Conservation (phyloP, 2,888 invertebrate species). For the Caenorhabditis sinica region DNA sequence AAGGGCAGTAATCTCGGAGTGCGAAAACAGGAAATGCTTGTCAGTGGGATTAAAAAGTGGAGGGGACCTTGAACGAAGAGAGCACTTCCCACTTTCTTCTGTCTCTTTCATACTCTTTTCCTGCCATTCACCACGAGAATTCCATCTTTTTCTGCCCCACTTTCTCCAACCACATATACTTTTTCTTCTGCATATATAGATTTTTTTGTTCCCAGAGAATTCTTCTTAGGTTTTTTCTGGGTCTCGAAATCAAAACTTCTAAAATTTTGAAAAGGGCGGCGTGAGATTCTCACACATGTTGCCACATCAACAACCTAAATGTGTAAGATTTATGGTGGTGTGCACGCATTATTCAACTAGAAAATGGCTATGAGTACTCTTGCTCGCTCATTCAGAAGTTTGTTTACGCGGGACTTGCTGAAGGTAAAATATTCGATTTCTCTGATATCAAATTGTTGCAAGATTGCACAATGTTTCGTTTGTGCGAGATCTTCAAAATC, state of each 20-base stretch:
- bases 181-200: not conserved
- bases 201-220: not conserved
- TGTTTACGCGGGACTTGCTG: slow-evolving; percentile 35
- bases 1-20: slow-evolving; percentile 29
- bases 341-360: not conserved
- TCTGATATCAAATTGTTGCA: not conserved
- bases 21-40: slow-evolving; percentile 44
- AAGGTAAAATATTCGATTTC: slow-evolving; percentile 23
- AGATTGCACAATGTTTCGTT: not conserved
- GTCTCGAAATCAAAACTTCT: not conserved
- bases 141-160: slow-evolving; percentile 4
- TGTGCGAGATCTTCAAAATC: not conserved
- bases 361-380: slow-evolving; percentile 11
- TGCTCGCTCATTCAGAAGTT: slow-evolving; percentile 29
- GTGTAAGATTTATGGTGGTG: not conserved
- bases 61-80: slow-evolving; percentile 24
- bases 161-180: slow-evolving; percentile 13
- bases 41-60: slow-evolving; percentile 46
- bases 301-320: slow-evolving; percentile 1
- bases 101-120: slow-evolving; percentile 2
- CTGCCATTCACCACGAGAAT: slow-evolving; percentile 21
- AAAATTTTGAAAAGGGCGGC: not conserved
- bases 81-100: slow-evolving; percentile 5
- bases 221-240: not conserved
- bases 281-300: not conserved